These are phyloP conservation scores for human (Homo sapiens) DNA, from an alignment of 2,113 vertebrate genomes.

Conservation along the genomic window DNA sequence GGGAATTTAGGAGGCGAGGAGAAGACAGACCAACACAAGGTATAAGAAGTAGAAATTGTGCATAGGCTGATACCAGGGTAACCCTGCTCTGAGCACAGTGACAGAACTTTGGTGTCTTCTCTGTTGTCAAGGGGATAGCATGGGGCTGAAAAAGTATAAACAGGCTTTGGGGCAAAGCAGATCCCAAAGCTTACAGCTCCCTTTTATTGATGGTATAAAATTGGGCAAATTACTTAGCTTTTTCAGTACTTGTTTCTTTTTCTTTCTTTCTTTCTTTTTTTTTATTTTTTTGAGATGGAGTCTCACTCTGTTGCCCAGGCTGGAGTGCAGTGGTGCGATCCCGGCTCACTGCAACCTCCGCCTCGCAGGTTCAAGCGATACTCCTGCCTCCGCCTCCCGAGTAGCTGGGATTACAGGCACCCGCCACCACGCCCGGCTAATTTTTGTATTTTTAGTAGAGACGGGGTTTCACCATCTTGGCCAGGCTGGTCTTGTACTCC, in stretches of 20 bases:
- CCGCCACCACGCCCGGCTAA: no score
- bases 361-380: no score
- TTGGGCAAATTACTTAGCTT: background rate
- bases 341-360: no score
- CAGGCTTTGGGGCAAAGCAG: background rate
- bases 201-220: background rate
- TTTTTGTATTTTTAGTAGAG: no score
- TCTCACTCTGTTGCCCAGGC: no score
- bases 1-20: background rate
- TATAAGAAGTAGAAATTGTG: background rate
- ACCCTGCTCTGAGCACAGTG: background rate
- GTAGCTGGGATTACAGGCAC: no score
- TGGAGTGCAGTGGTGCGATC: no score
- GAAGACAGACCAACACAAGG: background rate
- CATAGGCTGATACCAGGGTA: background rate
- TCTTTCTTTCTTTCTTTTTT: no score
- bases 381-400: no score
- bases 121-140: background rate
- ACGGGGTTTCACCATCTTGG: no score
- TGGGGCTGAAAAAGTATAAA: background rate
- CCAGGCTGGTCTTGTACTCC: no score
- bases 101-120: background rate
- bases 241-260: background rate
- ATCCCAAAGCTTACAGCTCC: background rate
- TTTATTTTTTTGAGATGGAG: no score